Evolutionary conservation across 2,797 vertebrate species (phyloP), one percentile per base, ranked within the genome.

Genomic region (Glyptemys insculpta): DNA sequence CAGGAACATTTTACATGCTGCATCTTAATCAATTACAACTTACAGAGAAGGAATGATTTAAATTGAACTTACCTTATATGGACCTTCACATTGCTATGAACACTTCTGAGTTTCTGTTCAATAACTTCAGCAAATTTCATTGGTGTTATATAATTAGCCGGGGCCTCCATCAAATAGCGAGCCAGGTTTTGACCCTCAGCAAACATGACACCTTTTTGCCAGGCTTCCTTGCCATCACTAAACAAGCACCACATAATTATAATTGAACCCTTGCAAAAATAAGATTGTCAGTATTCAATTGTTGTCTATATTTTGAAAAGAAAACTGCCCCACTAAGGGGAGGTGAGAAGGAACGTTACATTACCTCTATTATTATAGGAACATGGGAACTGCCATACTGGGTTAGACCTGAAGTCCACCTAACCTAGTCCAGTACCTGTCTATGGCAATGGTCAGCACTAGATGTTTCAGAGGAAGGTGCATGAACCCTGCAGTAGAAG

Each of bases 171-270:
- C 82, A 99, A 97, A 16, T 98, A 98, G 31, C 99, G 98, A 47
- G 99, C 99, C 2, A 99, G 96, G 94, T 99, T 99, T 97, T 99
- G 99, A 19, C 99, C 99, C 56, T 99, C 98, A 53, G 98, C 99
- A 1, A 99, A 99, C 85, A 88, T 31, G 50, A 99, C 92, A 3
- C 99, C 99, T 97, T 98, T 99, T 91, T 99, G 96, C 99, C 99
- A 99, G 29, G 98, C 98, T 34, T 97, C 97, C 19, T 79, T 81
- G 89, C 98, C 98, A 37, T 96, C 97, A 12, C 99, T 99, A 90
- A 82, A 89, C 41, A 72, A 89, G 59, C 50, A 97, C 56, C 50
- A 91, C 44, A 90, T 6, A 96, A 89, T 2, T 21, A 86, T 74
- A 18, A 83, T 44, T 1, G 62, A n/a, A 90, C 2, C 76, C 57